Conservation (phyloP, 2,797 vertebrate species). For the Chrosomus eos region DNA sequence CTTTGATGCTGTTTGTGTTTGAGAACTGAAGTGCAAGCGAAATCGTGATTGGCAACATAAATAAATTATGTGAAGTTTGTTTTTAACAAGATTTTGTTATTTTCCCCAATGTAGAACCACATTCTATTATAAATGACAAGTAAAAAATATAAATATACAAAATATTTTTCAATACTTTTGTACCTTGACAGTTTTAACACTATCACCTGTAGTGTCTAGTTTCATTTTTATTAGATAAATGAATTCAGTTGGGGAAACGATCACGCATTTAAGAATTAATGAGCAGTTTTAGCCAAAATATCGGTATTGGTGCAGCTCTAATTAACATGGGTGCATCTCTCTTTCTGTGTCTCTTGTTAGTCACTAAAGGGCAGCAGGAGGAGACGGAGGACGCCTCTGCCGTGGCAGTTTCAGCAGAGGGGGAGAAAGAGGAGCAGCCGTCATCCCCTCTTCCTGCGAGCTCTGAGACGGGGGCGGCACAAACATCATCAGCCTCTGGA, state of each 20-base stretch:
- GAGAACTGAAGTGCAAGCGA: background rate
- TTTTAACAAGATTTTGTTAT: background rate
- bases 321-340: constrained; percentile 14
- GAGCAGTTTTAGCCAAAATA: background rate
- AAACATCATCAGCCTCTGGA: constrained; percentile 82
- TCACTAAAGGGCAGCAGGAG: constrained; percentile 84
- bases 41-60: background rate
- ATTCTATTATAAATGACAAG: background rate
- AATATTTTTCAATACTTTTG: background rate
- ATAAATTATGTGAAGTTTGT: background rate
- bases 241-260: background rate
- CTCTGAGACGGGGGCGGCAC: constrained; percentile 78
- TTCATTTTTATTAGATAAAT: background rate
- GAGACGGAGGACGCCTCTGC: constrained; percentile 66
- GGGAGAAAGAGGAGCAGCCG: constrained; percentile 78
- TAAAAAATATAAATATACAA: background rate
- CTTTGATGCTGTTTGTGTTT: constrained; percentile 15
- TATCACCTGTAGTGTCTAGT: background rate
- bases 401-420: constrained; percentile 69
- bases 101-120: background rate
- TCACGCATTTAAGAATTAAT: background rate
- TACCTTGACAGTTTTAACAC: background rate
- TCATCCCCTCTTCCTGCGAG: constrained; percentile 80
- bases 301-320: background rate
- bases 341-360: constrained; percentile 68